Conservation (phyloP, 2,113 vertebrate species). For the Phasianus colchicus region DNA sequence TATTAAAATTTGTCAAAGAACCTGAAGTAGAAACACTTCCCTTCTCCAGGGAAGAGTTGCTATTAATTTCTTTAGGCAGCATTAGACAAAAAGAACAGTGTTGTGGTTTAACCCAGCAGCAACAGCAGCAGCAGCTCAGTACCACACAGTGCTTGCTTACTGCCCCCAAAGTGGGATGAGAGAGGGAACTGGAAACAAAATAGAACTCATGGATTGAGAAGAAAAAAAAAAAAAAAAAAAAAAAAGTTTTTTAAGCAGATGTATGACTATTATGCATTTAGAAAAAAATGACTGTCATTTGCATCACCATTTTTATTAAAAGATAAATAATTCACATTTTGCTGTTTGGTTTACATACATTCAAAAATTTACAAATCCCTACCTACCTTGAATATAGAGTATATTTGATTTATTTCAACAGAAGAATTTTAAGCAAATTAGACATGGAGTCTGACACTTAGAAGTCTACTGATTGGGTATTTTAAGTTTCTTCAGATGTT, state of each 20-base stretch:
- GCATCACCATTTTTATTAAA: background rate
- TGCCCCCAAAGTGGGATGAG: too few relatives aligned
- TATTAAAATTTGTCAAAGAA: conserved; percentile 20
- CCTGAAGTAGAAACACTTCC: background rate
- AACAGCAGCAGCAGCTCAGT: too few relatives aligned
- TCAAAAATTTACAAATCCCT: background rate
- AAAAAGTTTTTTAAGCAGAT: background rate
- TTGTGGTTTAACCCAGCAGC: too few relatives aligned
- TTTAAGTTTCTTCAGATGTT: background rate
- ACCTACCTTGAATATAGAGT: background rate
- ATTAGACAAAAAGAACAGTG: background rate
- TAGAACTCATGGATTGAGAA: too few relatives aligned
- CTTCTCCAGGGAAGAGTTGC: background rate
- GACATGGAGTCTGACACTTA: background rate
- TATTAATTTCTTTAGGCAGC: background rate
- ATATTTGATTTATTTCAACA: background rate
- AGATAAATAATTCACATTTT: background rate
- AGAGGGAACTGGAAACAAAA: too few relatives aligned
- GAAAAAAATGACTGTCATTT: background rate
- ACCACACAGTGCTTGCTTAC: too few relatives aligned
- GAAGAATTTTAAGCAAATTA: background rate
- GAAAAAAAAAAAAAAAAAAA: too few relatives aligned
- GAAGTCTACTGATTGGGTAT: background rate
- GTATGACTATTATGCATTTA: background rate
- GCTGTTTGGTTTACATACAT: fast-evolving